Percentiles rank a stretch among this genome's conserved stretches.
Conservation (phyloP, 2,888 invertebrate genomes). For the Linyphia triangularis region DNA sequence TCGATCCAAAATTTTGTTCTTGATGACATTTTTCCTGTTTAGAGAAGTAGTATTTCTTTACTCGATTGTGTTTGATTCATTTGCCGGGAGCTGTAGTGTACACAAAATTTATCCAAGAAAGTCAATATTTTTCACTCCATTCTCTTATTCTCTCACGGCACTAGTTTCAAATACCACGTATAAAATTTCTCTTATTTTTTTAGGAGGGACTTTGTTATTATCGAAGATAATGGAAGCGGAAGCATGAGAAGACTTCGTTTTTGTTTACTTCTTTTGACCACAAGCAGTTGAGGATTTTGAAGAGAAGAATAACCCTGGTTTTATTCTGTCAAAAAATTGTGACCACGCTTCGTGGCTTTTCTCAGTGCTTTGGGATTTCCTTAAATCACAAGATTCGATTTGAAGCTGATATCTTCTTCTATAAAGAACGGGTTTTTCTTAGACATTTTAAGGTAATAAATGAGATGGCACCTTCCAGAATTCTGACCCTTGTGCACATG, state of each 20-base stretch:
- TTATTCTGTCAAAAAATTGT: conserved; percentile 60
- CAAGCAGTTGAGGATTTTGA: not conserved
- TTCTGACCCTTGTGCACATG: not conserved
- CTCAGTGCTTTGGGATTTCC: conserved; percentile 1
- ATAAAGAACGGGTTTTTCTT: not conserved
- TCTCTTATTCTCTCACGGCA: not conserved
- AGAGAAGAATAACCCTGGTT: conserved; percentile 34
- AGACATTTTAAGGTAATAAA: not conserved
- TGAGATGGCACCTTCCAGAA: not conserved
- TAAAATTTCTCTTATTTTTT: not conserved
- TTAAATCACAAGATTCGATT: conserved; percentile 49
- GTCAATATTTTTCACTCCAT: conserved; percentile 20
- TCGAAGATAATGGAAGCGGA: conserved; percentile 2
- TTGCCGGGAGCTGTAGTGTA: not conserved
- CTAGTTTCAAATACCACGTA: not conserved
- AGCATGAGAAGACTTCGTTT: not conserved
- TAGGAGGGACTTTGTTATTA: conserved; percentile 1
- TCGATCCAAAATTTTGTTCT: not conserved
- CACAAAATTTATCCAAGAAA: not conserved
- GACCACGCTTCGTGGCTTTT: conserved; percentile 43
- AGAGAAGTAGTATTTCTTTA: not conserved
- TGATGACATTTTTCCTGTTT: not conserved
- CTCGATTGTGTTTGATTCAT: not conserved
- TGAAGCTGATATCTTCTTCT: conserved; percentile 23
- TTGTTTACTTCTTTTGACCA: not conserved